Conservation (phyloP, 2,797 vertebrate species). For the Limosa lapponica region DNA sequence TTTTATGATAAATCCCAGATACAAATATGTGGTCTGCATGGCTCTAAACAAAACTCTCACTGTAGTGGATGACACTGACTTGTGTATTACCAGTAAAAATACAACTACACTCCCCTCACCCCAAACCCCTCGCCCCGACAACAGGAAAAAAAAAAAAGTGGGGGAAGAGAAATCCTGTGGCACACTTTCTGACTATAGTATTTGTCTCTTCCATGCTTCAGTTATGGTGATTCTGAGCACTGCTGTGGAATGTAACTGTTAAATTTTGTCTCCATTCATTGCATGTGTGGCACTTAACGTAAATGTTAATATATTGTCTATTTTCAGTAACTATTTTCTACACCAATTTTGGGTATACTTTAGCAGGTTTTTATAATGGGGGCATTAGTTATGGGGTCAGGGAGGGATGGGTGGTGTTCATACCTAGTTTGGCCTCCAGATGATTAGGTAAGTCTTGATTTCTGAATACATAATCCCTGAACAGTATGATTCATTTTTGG, state of each 20-base stretch:
- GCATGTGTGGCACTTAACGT: not conserved
- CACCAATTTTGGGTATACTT: not conserved
- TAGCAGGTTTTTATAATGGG: not conserved
- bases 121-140: too few relatives aligned
- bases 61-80: not conserved
- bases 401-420: not conserved
- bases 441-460: conserved; percentile 28
- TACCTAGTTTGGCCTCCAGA: not conserved
- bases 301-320: not conserved
- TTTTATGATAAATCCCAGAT: not conserved
- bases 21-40: not conserved
- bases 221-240: not conserved
- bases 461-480: not conserved
- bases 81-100: not conserved
- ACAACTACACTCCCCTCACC: fast-evolving
- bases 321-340: conserved; percentile 5
- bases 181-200: not conserved
- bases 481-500: conserved; percentile 15
- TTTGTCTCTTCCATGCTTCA: not conserved
- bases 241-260: not conserved
- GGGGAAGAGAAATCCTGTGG: not conserved
- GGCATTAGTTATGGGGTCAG: not conserved
- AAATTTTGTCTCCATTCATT: not conserved
- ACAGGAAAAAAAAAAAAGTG: not conserved
- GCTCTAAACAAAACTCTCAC: not conserved